phyloP scores from a whole-genome alignment of 2,797 vertebrate genomes.

The Bothrops alternatus region DNA sequence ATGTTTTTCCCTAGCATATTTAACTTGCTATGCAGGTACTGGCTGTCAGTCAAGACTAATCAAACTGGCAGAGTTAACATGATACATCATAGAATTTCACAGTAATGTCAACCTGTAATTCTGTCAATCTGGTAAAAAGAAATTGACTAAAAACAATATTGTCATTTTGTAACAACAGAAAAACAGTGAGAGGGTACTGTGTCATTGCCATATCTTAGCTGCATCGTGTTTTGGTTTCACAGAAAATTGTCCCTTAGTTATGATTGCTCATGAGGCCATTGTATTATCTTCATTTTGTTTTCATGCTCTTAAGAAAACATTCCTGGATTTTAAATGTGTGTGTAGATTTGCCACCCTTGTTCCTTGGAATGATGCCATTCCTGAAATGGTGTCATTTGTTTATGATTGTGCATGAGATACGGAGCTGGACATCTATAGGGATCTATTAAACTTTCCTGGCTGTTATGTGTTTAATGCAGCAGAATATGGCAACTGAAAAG shows the following conservation, averaged over 20 bases:
- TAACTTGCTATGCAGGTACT: slow-evolving; percentile 73
- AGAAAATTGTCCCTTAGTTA: slow-evolving; percentile 12
- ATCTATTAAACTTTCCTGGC: background rate
- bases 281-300: slow-evolving; percentile 26
- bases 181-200: slow-evolving; percentile 64
- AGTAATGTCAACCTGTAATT: slow-evolving; percentile 79
- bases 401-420: background rate
- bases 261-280: slow-evolving; percentile 14
- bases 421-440: background rate
- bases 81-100: slow-evolving; percentile 77
- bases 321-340: background rate
- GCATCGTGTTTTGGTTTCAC: slow-evolving; percentile 24
- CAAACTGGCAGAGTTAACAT: slow-evolving; percentile 76
- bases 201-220: slow-evolving; percentile 53
- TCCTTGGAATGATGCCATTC: background rate
- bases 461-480: background rate
- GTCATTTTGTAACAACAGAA: slow-evolving; percentile 70
- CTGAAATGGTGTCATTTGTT: background rate
- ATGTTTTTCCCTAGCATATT: slow-evolving; percentile 57
- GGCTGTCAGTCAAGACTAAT: slow-evolving; percentile 77
- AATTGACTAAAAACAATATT: slow-evolving; percentile 73
- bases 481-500: background rate
- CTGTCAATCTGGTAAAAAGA: slow-evolving; percentile 75
- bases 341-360: background rate
- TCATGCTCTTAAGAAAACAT: background rate